A percentile compares a stretch with the other conserved stretches of the same genome.
Conservation (phyloP, 2,888 invertebrate species). For the Exocentrus adspersus region DNA sequence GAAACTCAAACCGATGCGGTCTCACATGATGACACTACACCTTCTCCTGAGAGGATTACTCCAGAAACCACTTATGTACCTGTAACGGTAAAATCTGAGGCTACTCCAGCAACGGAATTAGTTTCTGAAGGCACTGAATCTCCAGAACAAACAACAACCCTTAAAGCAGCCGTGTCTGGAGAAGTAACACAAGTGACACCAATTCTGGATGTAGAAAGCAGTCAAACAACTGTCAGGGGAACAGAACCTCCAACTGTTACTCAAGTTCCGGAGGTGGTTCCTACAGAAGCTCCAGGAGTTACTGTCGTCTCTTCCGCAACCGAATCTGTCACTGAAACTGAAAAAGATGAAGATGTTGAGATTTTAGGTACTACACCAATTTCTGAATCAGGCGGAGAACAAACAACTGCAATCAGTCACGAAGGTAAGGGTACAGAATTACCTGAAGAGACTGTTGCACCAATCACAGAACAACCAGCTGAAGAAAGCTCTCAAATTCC, state of each 20-base stretch:
- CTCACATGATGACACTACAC: not conserved
- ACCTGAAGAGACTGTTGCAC: not conserved
- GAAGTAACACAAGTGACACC: not conserved
- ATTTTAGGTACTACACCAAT: not conserved
- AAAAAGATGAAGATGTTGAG: not conserved
- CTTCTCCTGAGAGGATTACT: constrained; percentile 4
- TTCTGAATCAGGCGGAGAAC: not conserved
- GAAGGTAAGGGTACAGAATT: not conserved
- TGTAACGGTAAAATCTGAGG: not conserved
- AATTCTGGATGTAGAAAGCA: not conserved
- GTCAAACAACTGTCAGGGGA: not conserved
- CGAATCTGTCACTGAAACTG: not conserved
- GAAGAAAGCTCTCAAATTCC: not conserved
- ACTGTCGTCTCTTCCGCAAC: not conserved
- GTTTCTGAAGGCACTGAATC: constrained; percentile 10
- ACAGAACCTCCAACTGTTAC: constrained; percentile 27
- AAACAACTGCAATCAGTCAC: not conserved
- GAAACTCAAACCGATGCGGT: not conserved
- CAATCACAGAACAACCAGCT: not conserved
- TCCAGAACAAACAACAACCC: constrained; percentile 8
- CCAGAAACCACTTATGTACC: constrained; percentile 27
- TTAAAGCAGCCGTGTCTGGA: not conserved
- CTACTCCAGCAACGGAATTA: not conserved
- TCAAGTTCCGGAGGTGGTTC: constrained; percentile 29
- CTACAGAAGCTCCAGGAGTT: constrained; percentile 15